A percentile compares a stretch with the other conserved stretches of the same genome.
Evolutionary conservation across 2,797 vertebrate genomes (phyloP).

Genomic region (Poeciliopsis presidionis): DNA sequence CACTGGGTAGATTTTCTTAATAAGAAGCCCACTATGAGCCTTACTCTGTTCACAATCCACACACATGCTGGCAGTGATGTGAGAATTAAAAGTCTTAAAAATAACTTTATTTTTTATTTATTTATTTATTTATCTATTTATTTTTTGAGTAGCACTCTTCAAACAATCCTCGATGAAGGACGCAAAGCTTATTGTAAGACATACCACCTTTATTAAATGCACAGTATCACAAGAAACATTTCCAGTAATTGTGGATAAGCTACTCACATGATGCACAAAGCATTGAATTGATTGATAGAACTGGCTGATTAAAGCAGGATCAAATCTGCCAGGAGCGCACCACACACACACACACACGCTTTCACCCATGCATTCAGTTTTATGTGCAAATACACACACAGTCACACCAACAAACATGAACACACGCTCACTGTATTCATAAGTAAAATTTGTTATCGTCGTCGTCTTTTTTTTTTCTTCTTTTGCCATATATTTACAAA

Average conservation of each 20-base stretch:
- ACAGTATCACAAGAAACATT: constrained; percentile 98
- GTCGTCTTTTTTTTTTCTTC: constrained; percentile 48
- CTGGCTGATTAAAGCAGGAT: constrained; percentile 86
- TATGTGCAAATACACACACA: constrained; percentile 45
- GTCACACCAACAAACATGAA: constrained; percentile 20
- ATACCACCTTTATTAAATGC: constrained; percentile 97
- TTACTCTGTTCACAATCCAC: background rate
- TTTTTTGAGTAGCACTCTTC: background rate
- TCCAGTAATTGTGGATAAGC: constrained; percentile 95
- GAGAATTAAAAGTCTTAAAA: background rate
- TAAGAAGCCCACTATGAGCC: background rate
- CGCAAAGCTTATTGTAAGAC: constrained; percentile 80
- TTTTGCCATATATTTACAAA: constrained; percentile 78
- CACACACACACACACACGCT: constrained; percentile 32
- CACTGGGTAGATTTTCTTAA: background rate
- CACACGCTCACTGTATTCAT: constrained; percentile 61
- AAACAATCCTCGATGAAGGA: background rate
- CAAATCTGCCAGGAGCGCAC: constrained; percentile 79
- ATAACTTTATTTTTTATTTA: no score
- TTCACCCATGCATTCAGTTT: constrained; percentile 39
- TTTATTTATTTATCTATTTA: no score
- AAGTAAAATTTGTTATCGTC: constrained; percentile 72
- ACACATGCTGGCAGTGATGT: background rate
- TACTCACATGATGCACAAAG: constrained; percentile 95
- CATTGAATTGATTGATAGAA: constrained; percentile 88